Conservation (phyloP, 2,888 invertebrate genomes). For the Nomada ruficornis region DNA sequence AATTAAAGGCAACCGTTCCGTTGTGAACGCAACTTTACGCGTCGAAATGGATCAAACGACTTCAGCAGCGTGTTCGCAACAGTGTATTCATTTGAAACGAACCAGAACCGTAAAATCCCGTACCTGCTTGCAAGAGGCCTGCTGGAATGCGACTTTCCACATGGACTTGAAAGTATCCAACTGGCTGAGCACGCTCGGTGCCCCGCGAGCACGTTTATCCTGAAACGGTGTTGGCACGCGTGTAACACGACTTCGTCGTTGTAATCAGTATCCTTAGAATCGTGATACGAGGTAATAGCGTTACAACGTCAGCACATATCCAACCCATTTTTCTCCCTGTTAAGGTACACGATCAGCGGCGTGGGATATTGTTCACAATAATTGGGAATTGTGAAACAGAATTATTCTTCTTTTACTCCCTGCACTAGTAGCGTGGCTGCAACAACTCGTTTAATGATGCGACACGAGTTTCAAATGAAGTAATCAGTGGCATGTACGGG, state of each 20-base stretch:
- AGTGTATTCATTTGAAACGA: slow-evolving; percentile 33
- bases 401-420: no score
- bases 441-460: no score
- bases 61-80: slow-evolving; percentile 29
- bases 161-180: slow-evolving; percentile 39
- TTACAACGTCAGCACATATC: slow-evolving; percentile 5
- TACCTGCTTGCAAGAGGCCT: slow-evolving; percentile 39
- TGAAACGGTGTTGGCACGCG: slow-evolving; percentile 34
- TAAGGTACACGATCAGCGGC: background rate
- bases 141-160: slow-evolving; percentile 51
- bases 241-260: slow-evolving; percentile 24
- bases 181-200: slow-evolving; percentile 35
- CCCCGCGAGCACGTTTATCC: slow-evolving; percentile 24
- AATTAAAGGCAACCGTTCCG: no score
- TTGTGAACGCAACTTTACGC: slow-evolving; percentile 4
- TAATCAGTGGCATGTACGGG: no score
- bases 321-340: background rate
- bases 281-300: slow-evolving; percentile 21
- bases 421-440: no score
- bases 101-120: slow-evolving; percentile 36
- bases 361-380: background rate
- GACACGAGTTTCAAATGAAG: no score
- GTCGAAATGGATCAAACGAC: background rate
- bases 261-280: slow-evolving; percentile 26
- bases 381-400: no score